Percentiles rank a stretch among this genome's conserved stretches.
These are phyloP conservation scores for Leptinotarsa texana DNA, from an alignment of 1,140 invertebrate genomes.

Conservation along the genomic window DNA sequence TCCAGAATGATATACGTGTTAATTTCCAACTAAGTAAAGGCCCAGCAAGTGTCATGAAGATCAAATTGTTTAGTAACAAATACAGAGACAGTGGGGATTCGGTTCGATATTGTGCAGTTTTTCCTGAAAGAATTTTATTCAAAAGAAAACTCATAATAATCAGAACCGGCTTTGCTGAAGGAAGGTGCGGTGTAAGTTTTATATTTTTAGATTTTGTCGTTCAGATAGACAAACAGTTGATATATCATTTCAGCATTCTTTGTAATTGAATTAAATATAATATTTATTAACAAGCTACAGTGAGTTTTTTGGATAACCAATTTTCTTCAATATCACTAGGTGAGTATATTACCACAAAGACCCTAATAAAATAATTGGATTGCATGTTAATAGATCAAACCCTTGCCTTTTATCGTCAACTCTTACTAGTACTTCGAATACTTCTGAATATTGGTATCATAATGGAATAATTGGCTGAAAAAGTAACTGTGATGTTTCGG, in stretches of 20 bases:
- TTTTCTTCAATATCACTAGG: too few species aligned
- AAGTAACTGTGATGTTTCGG: too few species aligned
- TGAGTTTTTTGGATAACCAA: too few species aligned
- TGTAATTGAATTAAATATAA: neutral
- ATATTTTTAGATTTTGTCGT: conserved; percentile 14
- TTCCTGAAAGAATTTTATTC: conserved; percentile 16
- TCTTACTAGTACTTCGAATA: too few species aligned
- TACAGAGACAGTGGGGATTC: conserved; percentile 41
- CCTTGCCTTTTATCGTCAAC: too few species aligned
- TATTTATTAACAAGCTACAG: neutral
- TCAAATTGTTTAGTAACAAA: conserved; percentile 34
- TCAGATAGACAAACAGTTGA: neutral
- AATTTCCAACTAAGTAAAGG: conserved; percentile 48
- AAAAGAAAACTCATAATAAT: conserved; percentile 28
- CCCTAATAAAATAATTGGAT: too few species aligned
- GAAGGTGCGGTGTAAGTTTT: conserved; percentile 25
- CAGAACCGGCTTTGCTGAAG: conserved; percentile 31
- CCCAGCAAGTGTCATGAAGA: conserved; percentile 26
- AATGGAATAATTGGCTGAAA: too few species aligned
- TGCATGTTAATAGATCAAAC: too few species aligned
- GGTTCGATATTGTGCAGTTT: conserved; percentile 41
- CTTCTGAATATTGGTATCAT: too few species aligned
- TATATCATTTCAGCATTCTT: neutral
- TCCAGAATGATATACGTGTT: conserved; percentile 57
- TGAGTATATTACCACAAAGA: too few species aligned